These are phyloP conservation scores for Neopelma chrysocephalum DNA, from an alignment of 2,797 vertebrate species.

Conservation along the genomic window DNA sequence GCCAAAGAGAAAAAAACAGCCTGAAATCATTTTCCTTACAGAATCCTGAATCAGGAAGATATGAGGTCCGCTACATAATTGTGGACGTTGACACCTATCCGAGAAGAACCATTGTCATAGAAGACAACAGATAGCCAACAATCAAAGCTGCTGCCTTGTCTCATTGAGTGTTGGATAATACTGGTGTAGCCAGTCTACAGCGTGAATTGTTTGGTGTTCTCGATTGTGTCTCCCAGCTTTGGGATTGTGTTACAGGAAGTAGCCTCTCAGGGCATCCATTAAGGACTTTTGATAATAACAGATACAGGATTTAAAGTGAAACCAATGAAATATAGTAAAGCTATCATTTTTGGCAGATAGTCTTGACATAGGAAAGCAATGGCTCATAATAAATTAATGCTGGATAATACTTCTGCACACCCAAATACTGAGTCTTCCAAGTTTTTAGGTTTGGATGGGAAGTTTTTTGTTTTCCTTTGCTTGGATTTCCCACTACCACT, in stretches of 20 bases:
- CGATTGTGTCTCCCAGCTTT: neutral
- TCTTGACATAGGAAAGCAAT: neutral
- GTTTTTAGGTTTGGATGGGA: neutral
- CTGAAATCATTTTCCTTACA: slow-evolving; percentile 54
- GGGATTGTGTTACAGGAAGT: neutral
- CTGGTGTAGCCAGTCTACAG: neutral
- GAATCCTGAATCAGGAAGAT: slow-evolving; percentile 87
- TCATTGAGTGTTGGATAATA: neutral
- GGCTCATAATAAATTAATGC: neutral
- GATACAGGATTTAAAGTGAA: neutral
- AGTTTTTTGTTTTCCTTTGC: slow-evolving; percentile 15
- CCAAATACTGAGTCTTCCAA: neutral
- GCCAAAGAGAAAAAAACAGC: neutral
- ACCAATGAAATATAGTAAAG: neutral
- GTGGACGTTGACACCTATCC: slow-evolving; percentile 90
- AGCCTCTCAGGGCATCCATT: neutral
- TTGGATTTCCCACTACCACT: neutral
- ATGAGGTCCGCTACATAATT: slow-evolving; percentile 91
- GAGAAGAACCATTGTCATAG: slow-evolving; percentile 87
- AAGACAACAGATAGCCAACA: slow-evolving; percentile 85
- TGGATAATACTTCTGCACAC: neutral
- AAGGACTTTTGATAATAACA: neutral
- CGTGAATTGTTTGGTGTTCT: neutral
- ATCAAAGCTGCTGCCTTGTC: neutral
- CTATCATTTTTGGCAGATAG: neutral